A percentile compares a stretch with the other conserved stretches of the same genome.
Conservation (phyloP, 92 coral and sea anemone genomes). For the Heteractis magnifica region DNA sequence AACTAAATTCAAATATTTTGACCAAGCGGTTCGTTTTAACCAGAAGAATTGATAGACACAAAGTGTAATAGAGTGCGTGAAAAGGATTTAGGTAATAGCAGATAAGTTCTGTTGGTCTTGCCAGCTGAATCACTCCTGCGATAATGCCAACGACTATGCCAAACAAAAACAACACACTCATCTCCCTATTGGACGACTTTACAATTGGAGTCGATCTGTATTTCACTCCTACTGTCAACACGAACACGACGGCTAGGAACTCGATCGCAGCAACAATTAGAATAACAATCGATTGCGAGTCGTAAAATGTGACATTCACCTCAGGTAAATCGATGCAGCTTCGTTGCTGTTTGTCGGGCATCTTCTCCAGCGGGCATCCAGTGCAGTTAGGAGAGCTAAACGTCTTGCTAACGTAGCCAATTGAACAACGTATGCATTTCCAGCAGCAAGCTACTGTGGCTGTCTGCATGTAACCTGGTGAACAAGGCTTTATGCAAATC, state of each 20-base stretch:
- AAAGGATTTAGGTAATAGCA: constrained; percentile 47
- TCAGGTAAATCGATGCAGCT: constrained; percentile 50
- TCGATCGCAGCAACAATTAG: constrained; percentile 44
- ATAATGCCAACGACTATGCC: constrained; percentile 53
- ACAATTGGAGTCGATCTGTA: constrained; percentile 63
- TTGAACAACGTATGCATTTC: constrained; percentile 63
- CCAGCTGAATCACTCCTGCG: constrained; percentile 44
- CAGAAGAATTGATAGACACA: constrained; percentile 65
- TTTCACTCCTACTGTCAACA: constrained; percentile 44
- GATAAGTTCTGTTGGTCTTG: constrained; percentile 33
- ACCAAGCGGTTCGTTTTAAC: constrained; percentile 71
- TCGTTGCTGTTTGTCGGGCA: constrained; percentile 42
- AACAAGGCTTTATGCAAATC: constrained; percentile 61
- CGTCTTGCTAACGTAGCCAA: constrained; percentile 32
- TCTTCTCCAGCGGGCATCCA: constrained; percentile 50
- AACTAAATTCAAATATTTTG: constrained; percentile 55
- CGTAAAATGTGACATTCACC: constrained; percentile 35
- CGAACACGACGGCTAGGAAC: constrained; percentile 28
- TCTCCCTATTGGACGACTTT: constrained; percentile 64
- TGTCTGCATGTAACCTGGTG: constrained; percentile 63
- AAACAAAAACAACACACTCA: constrained; percentile 55
- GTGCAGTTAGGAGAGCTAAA: constrained; percentile 67
- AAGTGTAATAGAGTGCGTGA: constrained; percentile 35
- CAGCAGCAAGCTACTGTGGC: constrained; percentile 67
- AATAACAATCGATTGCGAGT: constrained; percentile 38